These are phyloP conservation scores for Belonocnema kinseyi DNA, from an alignment of 1,140 invertebrate species.

Conservation along the genomic window DNA sequence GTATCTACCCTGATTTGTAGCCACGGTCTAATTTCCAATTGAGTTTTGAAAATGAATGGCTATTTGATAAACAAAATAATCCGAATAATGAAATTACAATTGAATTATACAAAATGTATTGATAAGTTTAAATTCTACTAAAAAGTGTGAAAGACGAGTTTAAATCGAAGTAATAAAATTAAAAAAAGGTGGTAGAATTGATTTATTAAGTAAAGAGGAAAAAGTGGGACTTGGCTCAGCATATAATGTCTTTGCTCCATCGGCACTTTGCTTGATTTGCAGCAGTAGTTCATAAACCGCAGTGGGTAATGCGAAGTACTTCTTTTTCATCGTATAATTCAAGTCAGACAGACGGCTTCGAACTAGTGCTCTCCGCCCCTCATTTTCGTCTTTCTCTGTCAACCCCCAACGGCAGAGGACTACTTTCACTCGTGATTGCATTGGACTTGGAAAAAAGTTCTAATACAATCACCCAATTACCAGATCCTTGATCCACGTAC, in stretches of 20 bases:
- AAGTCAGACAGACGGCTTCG: slow-evolving; percentile 27
- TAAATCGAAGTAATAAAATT: neutral
- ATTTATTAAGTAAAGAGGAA: slow-evolving; percentile 8
- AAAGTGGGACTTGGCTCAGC: slow-evolving; percentile 26
- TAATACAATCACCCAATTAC: slow-evolving; percentile 66
- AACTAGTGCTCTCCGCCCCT: neutral
- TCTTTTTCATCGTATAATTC: slow-evolving; percentile 30
- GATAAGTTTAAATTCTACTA: too few species aligned
- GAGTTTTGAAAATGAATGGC: too few species aligned
- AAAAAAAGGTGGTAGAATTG: slow-evolving; percentile 10
- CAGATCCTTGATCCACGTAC: slow-evolving; percentile 56
- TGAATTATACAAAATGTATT: too few species aligned
- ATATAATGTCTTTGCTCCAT: slow-evolving; percentile 25
- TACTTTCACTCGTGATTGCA: slow-evolving; percentile 64
- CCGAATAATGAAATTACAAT: too few species aligned
- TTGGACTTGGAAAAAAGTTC: slow-evolving; percentile 62
- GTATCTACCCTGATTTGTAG: too few species aligned
- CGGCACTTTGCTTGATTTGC: slow-evolving; percentile 18
- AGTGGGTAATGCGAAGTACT: slow-evolving; percentile 29
- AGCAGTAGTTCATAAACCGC: slow-evolving; percentile 33
- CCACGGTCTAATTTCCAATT: too few species aligned
- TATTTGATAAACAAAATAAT: too few species aligned
- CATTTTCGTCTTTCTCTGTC: slow-evolving; percentile 28
- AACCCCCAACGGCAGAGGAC: slow-evolving; percentile 35
- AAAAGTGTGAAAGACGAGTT: too few species aligned